These are phyloP conservation scores for Erythrocercus mccallii DNA, from an alignment of 2,113 vertebrate genomes.

Conservation along the genomic window DNA sequence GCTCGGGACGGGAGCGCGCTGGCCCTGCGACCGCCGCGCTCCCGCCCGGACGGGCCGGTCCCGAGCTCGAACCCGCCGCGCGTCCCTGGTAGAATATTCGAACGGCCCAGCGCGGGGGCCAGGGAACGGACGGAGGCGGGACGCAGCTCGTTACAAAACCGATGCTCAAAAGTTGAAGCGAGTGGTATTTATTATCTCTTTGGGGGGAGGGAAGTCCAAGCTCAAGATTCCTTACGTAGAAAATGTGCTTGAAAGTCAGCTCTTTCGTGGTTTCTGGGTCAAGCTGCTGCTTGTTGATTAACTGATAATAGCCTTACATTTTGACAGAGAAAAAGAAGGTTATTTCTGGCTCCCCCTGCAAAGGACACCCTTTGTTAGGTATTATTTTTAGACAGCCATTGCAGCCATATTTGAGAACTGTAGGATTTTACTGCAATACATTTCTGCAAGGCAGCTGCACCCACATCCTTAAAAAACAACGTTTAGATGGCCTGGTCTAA, in stretches of 20 bases:
- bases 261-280: not conserved
- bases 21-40: not conserved
- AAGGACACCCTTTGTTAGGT: not conserved
- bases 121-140: not conserved
- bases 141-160: not conserved
- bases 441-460: not conserved
- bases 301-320: not conserved
- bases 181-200: not conserved
- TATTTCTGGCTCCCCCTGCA: not conserved
- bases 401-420: not conserved
- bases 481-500: not conserved
- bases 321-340: not conserved
- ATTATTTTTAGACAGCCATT: constrained; percentile 38
- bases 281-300: not conserved
- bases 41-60: not conserved
- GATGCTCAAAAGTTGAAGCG: not conserved
- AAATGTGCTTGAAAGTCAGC: not conserved
- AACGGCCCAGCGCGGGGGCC: not conserved
- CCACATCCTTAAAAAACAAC: not conserved
- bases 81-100: not conserved
- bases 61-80: no score
- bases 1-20: not conserved
- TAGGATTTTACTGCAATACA: not conserved
- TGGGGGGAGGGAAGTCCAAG: not conserved
- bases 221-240: not conserved